These are phyloP conservation scores for Meriones psammophilus DNA, from an alignment of 2,797 vertebrate species.

Conservation along the genomic window DNA sequence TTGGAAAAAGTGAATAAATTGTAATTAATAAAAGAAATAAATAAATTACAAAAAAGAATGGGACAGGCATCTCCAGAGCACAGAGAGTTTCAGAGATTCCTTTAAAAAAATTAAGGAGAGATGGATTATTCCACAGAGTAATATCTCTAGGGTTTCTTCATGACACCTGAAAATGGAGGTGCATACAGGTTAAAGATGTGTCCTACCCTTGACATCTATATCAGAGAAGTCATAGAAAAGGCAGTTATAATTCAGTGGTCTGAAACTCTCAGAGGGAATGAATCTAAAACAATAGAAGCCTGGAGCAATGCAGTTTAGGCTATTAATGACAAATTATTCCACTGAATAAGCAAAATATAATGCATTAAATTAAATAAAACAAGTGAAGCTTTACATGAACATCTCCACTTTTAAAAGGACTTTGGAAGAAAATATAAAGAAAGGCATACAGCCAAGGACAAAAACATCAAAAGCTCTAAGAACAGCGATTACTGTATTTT, in stretches of 20 bases:
- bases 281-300: background rate
- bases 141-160: background rate
- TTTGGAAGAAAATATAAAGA: slow-evolving; percentile 17
- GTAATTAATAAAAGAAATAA: too few relatives aligned
- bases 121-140: background rate
- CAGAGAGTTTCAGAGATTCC: background rate
- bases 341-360: slow-evolving; percentile 62
- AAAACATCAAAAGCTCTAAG: background rate
- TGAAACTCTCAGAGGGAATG: slow-evolving; percentile 56
- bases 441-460: background rate
- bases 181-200: background rate
- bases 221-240: slow-evolving; percentile 24
- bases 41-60: too few relatives aligned
- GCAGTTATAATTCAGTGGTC: slow-evolving; percentile 51
- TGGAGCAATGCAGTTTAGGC: slow-evolving; percentile 1
- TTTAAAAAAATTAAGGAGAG: background rate
- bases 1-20: too few relatives aligned
- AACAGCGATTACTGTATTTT: background rate
- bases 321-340: slow-evolving; percentile 35
- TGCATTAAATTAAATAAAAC: slow-evolving; percentile 36
- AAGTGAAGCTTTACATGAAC: slow-evolving; percentile 49
- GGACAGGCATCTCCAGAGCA: background rate
- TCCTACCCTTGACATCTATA: slow-evolving; percentile 47
- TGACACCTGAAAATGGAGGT: background rate
- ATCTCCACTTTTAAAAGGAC: slow-evolving; percentile 53